These are phyloP conservation scores for Tenodera sinensis DNA, from an alignment of 2,888 invertebrate genomes.

Conservation along the genomic window DNA sequence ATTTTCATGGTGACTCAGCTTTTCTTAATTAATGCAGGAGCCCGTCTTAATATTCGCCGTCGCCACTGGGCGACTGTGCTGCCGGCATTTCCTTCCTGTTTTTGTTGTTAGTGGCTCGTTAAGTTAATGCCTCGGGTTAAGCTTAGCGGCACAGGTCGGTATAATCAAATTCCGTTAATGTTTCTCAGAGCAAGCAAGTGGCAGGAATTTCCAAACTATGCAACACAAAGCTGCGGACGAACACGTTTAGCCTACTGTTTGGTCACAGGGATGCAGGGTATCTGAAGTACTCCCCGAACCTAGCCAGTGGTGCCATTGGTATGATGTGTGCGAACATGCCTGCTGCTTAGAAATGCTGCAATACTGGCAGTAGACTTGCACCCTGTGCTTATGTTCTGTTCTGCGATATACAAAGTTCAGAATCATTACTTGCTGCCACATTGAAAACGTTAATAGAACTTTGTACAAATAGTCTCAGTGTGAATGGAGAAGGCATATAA, in stretches of 20 bases:
- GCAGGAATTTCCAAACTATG: neutral
- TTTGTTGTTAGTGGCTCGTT: constrained; percentile 17
- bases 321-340: too few species aligned
- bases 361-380: too few species aligned
- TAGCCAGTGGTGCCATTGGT: too few species aligned
- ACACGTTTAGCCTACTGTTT: neutral
- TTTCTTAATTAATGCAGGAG: neutral
- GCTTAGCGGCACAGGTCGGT: neutral
- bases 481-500: too few species aligned
- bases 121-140: constrained; percentile 10
- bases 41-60: neutral
- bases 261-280: neutral
- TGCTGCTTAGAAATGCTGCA: too few species aligned
- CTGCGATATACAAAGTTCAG: too few species aligned
- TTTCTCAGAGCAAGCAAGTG: neutral
- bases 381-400: too few species aligned
- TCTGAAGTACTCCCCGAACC: too few species aligned
- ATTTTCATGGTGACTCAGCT: neutral
- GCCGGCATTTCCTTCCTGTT: neutral
- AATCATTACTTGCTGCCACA: too few species aligned
- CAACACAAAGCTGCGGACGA: neutral
- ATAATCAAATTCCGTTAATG: constrained; percentile 14
- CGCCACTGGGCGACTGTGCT: neutral
- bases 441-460: too few species aligned
- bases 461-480: too few species aligned